Evolutionary conservation across 1,140 invertebrate genomes (phyloP).

Genomic region (Chrysomallon squamiferum): DNA sequence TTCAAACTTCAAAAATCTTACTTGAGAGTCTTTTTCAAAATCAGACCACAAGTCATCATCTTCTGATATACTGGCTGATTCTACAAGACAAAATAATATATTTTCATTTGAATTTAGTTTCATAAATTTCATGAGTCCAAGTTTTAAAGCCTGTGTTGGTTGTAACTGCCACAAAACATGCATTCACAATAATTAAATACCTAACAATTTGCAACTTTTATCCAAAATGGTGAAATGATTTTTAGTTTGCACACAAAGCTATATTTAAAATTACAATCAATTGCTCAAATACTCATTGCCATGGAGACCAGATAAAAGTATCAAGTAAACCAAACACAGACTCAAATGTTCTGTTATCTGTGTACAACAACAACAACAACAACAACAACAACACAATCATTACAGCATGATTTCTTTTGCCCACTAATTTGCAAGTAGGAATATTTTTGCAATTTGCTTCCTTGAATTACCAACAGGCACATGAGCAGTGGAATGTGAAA

Average conservation of each 20-base stretch:
- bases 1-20: constrained; percentile 9
- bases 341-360: too few relatives aligned
- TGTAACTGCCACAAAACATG: not conserved
- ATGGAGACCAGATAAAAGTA: too few relatives aligned
- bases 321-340: too few relatives aligned
- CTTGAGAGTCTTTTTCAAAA: not conserved
- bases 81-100: not conserved
- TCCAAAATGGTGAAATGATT: not conserved
- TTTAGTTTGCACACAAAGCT: not conserved
- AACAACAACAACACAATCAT: too few relatives aligned
- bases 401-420: too few relatives aligned
- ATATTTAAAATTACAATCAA: not conserved
- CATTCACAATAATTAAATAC: not conserved
- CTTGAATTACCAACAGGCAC: too few relatives aligned
- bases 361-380: too few relatives aligned
- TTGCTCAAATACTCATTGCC: too few relatives aligned
- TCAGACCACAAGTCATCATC: constrained; percentile 16
- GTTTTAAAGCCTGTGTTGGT: not conserved
- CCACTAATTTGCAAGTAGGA: too few relatives aligned
- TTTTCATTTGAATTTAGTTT: not conserved
- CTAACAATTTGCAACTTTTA: not conserved
- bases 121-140: not conserved
- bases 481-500: too few relatives aligned
- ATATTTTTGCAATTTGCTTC: too few relatives aligned
- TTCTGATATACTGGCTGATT: not conserved